A percentile compares a stretch with the other conserved stretches of the same genome.
Evolutionary conservation across 2,888 invertebrate species (phyloP).

Genomic region (Periphyllus acericola): DNA sequence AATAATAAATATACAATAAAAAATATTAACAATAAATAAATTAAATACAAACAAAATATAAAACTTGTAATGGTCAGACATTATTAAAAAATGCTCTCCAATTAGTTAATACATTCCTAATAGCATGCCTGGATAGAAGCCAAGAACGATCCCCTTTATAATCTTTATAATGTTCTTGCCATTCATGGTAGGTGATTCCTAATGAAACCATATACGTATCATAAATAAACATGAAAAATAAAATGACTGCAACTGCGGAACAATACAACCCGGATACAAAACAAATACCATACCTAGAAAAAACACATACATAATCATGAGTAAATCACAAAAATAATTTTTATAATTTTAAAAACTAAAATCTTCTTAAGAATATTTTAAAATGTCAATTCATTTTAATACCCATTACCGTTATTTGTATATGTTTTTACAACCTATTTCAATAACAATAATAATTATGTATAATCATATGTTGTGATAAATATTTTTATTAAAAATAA

Average conservation of each 20-base stretch:
- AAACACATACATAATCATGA: constrained; percentile 56
- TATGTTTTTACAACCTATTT: too few species aligned
- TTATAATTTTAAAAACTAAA: neutral
- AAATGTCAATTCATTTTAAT: neutral
- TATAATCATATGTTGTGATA: too few species aligned
- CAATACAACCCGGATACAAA: constrained; percentile 72
- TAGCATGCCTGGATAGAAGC: constrained; percentile 16
- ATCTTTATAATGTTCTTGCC: constrained; percentile 65
- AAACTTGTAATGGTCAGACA: neutral
- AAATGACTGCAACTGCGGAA: constrained; percentile 67
- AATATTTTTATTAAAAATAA: too few species aligned
- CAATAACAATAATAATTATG: too few species aligned
- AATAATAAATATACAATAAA: neutral
- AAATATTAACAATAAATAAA: neutral
- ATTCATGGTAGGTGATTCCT: constrained; percentile 70
- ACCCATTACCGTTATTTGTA: too few species aligned
- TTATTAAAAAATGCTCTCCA: constrained; percentile 56
- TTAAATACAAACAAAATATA: neutral
- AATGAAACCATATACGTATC: constrained; percentile 69
- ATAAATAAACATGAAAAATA: constrained; percentile 67
- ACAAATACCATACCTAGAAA: constrained; percentile 71
- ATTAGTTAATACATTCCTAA: constrained; percentile 33
- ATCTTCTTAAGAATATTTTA: too few species aligned
- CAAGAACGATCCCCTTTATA: constrained; percentile 21
- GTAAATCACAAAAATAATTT: neutral